phyloP scores from a whole-genome alignment of 2,113 vertebrate species.

The Oxygymnocypris stewartii region DNA sequence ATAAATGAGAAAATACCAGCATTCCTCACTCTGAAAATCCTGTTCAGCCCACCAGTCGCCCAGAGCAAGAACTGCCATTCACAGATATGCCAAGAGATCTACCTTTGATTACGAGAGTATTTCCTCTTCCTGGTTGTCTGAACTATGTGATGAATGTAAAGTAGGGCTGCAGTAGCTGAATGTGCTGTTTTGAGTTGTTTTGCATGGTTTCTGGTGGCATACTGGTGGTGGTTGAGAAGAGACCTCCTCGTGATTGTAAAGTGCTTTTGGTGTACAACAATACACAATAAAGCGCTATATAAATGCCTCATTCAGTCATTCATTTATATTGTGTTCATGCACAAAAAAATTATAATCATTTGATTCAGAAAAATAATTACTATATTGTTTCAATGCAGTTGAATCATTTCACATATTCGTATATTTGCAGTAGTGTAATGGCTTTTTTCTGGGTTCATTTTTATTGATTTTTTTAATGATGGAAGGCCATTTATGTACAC shows the following conservation, averaged over 20 bases:
- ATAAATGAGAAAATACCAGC: not conserved
- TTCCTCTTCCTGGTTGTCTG: not conserved
- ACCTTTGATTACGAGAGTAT: not conserved
- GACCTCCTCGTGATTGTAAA: too few relatives aligned
- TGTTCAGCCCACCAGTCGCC: conserved; percentile 2
- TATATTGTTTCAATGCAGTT: not conserved
- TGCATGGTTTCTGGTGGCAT: not conserved
- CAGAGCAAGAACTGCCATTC: not conserved
- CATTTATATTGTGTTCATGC: too few relatives aligned
- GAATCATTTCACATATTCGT: too few relatives aligned
- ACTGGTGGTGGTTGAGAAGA: too few relatives aligned
- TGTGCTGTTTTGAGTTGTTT: not conserved
- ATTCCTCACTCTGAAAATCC: conserved; percentile 46
- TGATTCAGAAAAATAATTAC: not conserved
- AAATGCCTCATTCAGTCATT: too few relatives aligned
- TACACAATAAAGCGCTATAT: too few relatives aligned
- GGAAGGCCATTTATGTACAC: not conserved
- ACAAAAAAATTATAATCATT: not conserved
- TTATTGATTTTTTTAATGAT: not conserved
- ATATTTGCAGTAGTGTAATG: not conserved
- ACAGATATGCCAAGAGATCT: not conserved
- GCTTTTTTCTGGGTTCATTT: too few relatives aligned
- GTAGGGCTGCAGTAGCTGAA: not conserved
- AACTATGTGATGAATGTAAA: not conserved
- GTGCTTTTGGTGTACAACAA: too few relatives aligned